Base-by-base conservation (phyloP, 1,140 invertebrate genomes). In the Cardiocondyla obscurior region DNA sequence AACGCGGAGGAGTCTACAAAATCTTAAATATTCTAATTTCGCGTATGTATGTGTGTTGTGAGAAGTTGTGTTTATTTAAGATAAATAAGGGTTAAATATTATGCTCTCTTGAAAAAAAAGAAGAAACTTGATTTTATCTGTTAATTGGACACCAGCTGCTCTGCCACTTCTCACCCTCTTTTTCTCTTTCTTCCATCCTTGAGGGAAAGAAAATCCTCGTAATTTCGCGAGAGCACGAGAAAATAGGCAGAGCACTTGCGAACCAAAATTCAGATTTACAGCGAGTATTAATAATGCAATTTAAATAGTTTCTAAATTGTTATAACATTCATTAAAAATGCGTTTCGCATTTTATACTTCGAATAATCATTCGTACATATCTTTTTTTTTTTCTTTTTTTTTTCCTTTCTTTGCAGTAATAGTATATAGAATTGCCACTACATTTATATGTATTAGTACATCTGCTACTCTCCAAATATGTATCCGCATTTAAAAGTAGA, bases 401-500 rank as follows among this genome's bases (percentile, higher is more conserved):
- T 88, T 72, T 58, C 82, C 90, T 85, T 89, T 88, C 67, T 86
- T 92, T 85, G 58, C 49, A 33, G 86, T 90, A 92, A 82, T 92
- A 92, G 90, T 92, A 92, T 92, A 92, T 91, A 91, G 90, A 91
- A 82, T 92, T 92, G 89, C 88, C 87, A 92, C 91, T 92, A 91
- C 88, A 88, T 91, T 90, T 90, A 92, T 90, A 91, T 88, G 67
- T 83, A 83, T 90, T 90, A 92, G 92, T 74, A 33, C 90, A 91
- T 83, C 87, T 88, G 84, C 91, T 92, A 93, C 85, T 82, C 88
- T 91, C 88, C 88, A 91, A 93, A 92, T 92, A 92, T 83, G 83
- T 85, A 86, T 90, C 70, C 84, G 81, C 19, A 55, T 72, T 70
- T 86, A 82, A 86, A 74, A 70, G 85, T 89, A 84, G 73, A 83